Evolutionary conservation across 2,113 vertebrate species (phyloP), one percentile per base, ranked within the genome.

Genomic region (Ciconia maguari): DNA sequence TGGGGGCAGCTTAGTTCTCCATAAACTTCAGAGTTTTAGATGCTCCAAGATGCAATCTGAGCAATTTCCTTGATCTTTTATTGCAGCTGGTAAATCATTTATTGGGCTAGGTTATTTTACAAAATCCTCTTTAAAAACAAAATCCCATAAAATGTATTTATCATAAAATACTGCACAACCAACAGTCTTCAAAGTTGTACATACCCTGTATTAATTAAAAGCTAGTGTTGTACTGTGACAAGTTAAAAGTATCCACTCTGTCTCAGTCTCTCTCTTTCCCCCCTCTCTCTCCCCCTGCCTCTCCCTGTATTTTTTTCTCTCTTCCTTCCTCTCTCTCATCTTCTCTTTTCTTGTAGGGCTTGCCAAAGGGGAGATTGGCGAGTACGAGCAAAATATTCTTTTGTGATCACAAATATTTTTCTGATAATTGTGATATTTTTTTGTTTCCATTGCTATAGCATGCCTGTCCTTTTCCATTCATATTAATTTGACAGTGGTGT

Each of bases 31-130:
- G 95, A 91, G 80, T 96, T 98, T 98, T 97, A 97, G 97, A 97
- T 97, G 95, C 72, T 93, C 94, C 94, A 87, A 98, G 97, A 98
- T 98, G 96, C 85, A 98, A 98, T 98, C 96, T 96, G 97, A 97
- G 97, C 92, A 97, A 98, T 97, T 98, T 98, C 98, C 97, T 98
- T 98, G 97, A 98, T 98, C 98, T 98, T 98, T 98, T 98, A 98
- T 95, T 98, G 95, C 74, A 93, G 72, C 96, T 97, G 97, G 97
- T 97, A 98, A 98, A 97, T 98, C 69, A 97, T 98, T 98, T 98
- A 98, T 97, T 97, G 93, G 95, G 88, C 84, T 42, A 93, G 87
- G 78, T 94, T 97, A 96, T 97, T 98, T 97, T 94, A 96, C 84
- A 93, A 98, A 97, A 97, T 97, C 90, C 96, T 97, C 92, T 98